A percentile compares a stretch with the other conserved stretches of the same genome.
Conservation (phyloP, 1,140 invertebrate species). For the Hylaeus volcanicus region DNA sequence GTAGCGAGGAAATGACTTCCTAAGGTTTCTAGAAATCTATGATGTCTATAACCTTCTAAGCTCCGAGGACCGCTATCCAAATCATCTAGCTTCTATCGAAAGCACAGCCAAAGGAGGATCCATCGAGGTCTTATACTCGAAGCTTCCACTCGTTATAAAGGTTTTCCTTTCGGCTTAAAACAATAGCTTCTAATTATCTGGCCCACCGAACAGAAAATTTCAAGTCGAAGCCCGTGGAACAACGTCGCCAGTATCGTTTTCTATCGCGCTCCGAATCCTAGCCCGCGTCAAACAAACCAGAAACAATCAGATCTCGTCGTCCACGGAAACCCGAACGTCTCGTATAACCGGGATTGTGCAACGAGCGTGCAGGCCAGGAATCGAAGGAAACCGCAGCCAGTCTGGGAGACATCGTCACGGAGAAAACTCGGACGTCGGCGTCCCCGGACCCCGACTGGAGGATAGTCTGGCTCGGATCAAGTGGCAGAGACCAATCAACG, state of each 20-base stretch:
- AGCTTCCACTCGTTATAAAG: no score
- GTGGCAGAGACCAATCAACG: constrained; percentile 75
- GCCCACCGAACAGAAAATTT: not conserved
- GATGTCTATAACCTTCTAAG: no score
- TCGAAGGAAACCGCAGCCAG: constrained; percentile 64
- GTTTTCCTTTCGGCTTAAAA: no score
- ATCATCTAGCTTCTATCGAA: no score
- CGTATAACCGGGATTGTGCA: constrained; percentile 51
- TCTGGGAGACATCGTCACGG: constrained; percentile 37
- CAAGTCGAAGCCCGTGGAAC: not conserved
- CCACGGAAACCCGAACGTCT: constrained; percentile 50
- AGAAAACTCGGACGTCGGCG: constrained; percentile 19
- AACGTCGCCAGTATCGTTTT: not conserved
- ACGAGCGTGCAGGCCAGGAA: constrained; percentile 17
- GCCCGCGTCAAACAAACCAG: constrained; percentile 43
- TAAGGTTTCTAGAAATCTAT: no score
- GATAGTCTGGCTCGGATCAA: constrained; percentile 64
- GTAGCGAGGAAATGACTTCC: no score
- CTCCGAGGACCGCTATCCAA: no score
- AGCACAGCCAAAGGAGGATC: no score
- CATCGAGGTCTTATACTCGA: no score
- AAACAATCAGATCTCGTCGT: constrained; percentile 54
- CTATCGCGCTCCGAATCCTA: not conserved
- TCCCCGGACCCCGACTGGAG: constrained; percentile 13
- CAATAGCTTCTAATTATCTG: no score